phyloP scores from a whole-genome alignment of 2,113 vertebrate species.

The Myotis lucifugus region DNA sequence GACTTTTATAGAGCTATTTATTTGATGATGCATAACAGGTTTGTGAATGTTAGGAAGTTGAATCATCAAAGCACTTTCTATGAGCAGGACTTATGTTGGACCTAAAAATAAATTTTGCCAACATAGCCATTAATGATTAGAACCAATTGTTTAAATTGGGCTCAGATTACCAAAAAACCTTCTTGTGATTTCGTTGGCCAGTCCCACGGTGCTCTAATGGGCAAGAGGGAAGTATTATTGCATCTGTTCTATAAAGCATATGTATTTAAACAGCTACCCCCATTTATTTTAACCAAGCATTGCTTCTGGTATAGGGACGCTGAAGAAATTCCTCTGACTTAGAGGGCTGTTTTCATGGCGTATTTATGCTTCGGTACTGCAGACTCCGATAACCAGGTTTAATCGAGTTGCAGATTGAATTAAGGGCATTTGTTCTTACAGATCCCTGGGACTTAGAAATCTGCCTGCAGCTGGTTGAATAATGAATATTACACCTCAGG shows the following conservation, averaged over 20 bases:
- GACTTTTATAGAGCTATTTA: neutral
- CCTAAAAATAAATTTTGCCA: neutral
- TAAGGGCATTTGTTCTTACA: neutral
- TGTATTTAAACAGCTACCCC: neutral
- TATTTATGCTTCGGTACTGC: neutral
- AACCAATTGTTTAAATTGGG: neutral
- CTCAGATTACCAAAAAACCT: neutral
- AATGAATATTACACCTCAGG: neutral
- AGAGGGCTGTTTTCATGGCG: neutral
- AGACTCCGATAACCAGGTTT: neutral
- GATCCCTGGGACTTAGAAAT: conserved; percentile 11
- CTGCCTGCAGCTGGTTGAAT: conserved; percentile 2
- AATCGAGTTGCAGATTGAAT: neutral
- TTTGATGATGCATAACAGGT: neutral
- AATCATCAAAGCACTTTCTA: neutral
- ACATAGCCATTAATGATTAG: neutral
- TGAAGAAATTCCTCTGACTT: neutral
- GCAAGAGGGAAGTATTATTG: neutral
- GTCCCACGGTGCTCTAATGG: neutral
- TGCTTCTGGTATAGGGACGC: neutral
- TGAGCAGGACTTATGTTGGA: neutral
- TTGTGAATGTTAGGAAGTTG: neutral
- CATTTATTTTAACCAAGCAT: neutral
- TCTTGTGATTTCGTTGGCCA: neutral
- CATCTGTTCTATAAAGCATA: neutral